Base-by-base conservation (phyloP, 2,888 invertebrate species). In the Carterocephalus palaemon region DNA sequence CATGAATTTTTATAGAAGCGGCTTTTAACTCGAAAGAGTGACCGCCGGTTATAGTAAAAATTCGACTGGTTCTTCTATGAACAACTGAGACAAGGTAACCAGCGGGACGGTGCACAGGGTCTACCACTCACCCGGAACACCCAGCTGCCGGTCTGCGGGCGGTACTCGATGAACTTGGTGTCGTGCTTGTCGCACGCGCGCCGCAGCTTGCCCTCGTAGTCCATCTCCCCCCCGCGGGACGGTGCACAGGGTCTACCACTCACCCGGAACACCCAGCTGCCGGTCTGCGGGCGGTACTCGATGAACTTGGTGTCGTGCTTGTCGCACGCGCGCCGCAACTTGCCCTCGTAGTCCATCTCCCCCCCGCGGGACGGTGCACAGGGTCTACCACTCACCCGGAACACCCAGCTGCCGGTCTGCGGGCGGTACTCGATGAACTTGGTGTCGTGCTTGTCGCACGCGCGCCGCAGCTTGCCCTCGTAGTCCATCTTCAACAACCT, bases 321-420 rank as follows among this genome's bases (percentile, higher is more conserved):
- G 19, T 6, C 3, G 6, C 19, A 19, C 5, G 4, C 5, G 4
- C 19, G 19, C 5, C 5, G 3, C 4, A 31, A 1, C 13, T 19
- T 10, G 12, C 17, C 28, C 9, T 33, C 2, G 36, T 15, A 34
- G 13, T 8, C n/a, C n/a, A n/a, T n/a, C n/a, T n/a, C n/a, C n/a
- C n/a, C n/a, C n/a, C n/a, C n/a, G n/a, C n/a, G n/a, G n/a, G n/a
- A n/a, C n/a, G n/a, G n/a, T n/a, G n/a, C n/a, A n/a, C n/a, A n/a
- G n/a, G n/a, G n/a, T 17, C 4, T 6, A 1, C 0, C 4, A 55
- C 67, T 65, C 57, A 94, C 95, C 73, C 93, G 91, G 79, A 99
- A 99, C 37, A 98, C 97, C 98, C 99, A 99, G 41, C 97, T 96
- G 13, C 99, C 99, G 1, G 96, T 97, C 70, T 95, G 95, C 0